Base-by-base conservation (phyloP, 2,797 vertebrate species). In the Eulemur coronatus region DNA sequence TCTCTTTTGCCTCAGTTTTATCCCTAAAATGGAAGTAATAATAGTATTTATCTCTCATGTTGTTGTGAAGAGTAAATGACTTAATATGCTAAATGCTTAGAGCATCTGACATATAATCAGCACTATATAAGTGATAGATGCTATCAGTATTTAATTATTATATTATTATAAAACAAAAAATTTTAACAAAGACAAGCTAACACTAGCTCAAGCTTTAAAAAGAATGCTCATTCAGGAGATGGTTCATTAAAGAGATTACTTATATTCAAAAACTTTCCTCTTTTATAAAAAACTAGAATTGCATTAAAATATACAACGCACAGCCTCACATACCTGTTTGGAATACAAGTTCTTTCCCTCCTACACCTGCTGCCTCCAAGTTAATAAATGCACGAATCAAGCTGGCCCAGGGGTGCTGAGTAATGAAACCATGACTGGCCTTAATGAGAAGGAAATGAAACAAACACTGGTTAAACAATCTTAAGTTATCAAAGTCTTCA, bases 361-460 rank as follows among this genome's bases (percentile, higher is more conserved):
- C 99, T 38, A 99, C 99, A 92, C 99, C 99, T 73, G 99, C 99
- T 95, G 99, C 99, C 98, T 99, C 99, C 98, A 99, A 98, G 98
- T 99, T 99, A 98, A 99, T 99, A 98, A 99, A 99, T 94, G 99
- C 99, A 96, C 99, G 99, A 97, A 99, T 98, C 96, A 99, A 98
- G 97, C 99, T 99, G 96, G 99, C 99, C 99, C 99, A 99, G 7
- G 98, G 99, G 97, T 99, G 99, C 98, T 99, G 99, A 38, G 99
- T 99, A 98, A 99, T 99, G 98, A 99, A 99, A 87, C 99, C 99
- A 13, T 99, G 99, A 98, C 99, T 99, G 85, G 99, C 99, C 99
- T 99, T 97, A 92, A 97, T 43, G 55, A 89, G 94, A 97, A 98
- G 95, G 85, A 96, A 72, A 97, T 30, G 93, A 93, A 94, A 95